A percentile compares a stretch with the other conserved stretches of the same genome.
These are phyloP conservation scores for Myiozetetes cayanensis DNA, from an alignment of 2,113 vertebrate species.

Conservation along the genomic window DNA sequence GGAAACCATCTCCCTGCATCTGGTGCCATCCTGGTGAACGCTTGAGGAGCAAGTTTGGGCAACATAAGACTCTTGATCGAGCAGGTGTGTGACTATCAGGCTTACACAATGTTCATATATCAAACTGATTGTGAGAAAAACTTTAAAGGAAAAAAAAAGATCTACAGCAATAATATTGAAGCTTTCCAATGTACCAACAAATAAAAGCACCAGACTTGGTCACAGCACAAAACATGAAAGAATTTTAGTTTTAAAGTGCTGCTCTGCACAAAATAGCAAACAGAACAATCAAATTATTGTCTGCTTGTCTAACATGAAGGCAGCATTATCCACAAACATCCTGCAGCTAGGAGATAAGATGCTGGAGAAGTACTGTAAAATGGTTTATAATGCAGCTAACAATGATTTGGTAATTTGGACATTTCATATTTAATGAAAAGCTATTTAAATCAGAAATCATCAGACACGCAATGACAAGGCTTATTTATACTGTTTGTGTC, in stretches of 20 bases:
- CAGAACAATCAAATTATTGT: constrained; percentile 74
- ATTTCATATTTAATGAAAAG: constrained; percentile 85
- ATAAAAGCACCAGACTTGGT: constrained; percentile 68
- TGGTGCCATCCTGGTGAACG: background rate
- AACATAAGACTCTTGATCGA: background rate
- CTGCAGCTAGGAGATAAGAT: constrained; percentile 84
- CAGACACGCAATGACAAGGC: constrained; percentile 43
- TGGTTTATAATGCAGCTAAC: constrained; percentile 85
- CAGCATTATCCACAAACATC: constrained; percentile 78
- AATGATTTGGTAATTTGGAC: constrained; percentile 85
- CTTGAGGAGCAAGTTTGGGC: background rate
- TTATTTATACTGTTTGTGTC: constrained; percentile 35
- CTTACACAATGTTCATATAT: background rate
- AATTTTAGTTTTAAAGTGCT: constrained; percentile 66
- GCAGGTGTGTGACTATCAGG: background rate
- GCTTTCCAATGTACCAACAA: constrained; percentile 54
- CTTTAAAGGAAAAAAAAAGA: background rate
- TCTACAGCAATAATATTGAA: constrained; percentile 38
- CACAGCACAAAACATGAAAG: constrained; percentile 62
- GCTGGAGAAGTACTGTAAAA: constrained; percentile 78
- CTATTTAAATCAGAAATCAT: constrained; percentile 83
- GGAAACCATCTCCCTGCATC: background rate
- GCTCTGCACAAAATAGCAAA: constrained; percentile 66
- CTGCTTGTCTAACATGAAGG: constrained; percentile 75
- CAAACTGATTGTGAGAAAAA: background rate